Evolutionary conservation across 2,888 invertebrate genomes (phyloP), one percentile per base, ranked within the genome.

Genomic region (Chydorus sphaericus): DNA sequence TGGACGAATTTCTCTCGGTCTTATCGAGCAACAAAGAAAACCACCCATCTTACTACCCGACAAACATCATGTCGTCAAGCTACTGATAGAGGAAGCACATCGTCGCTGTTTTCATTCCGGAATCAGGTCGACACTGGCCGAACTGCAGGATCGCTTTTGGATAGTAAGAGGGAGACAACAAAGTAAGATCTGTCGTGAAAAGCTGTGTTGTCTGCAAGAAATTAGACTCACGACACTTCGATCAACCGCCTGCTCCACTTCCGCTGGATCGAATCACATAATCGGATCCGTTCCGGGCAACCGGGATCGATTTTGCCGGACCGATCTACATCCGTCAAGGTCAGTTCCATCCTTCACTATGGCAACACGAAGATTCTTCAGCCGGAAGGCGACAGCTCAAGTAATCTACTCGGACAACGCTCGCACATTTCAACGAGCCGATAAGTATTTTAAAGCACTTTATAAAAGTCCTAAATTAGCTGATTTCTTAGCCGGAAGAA

Each of bases 291-390:
- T 60, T 60, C 36, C 55, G 58, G 38, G 54, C 58, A 6, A 53
- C 48, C 5, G 63, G 61, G 11, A 39, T 62, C 11, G 63, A 64
- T 38, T 61, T 62, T 56, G 54, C 62, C 6, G 65, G 66, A 1
- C 65, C 66, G 1, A 37, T 66, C 23, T 48, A 26, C 14, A 51
- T 62, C 28, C n/a, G n/a, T n/a, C n/a, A n/a, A n/a, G n/a, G 4
- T 16, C 30, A 18, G 16, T 33, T 26, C 16, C 31, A 16, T 31
- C 30, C 2, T 51, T 51, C 16, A 28, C 31, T 20, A 30, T 30
- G 31, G 52, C 52, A 7, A 16, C 31, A 28, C 4, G 52, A 20
- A 29, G 52, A 11, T 51, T 30, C 31, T 7, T 51, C 8, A 30
- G 30, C 30, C 52, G 52, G 14, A 29, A 33, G 31, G 52, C 31